Base-by-base conservation (phyloP, 2,797 vertebrate species). In the Mareca strepera region DNA sequence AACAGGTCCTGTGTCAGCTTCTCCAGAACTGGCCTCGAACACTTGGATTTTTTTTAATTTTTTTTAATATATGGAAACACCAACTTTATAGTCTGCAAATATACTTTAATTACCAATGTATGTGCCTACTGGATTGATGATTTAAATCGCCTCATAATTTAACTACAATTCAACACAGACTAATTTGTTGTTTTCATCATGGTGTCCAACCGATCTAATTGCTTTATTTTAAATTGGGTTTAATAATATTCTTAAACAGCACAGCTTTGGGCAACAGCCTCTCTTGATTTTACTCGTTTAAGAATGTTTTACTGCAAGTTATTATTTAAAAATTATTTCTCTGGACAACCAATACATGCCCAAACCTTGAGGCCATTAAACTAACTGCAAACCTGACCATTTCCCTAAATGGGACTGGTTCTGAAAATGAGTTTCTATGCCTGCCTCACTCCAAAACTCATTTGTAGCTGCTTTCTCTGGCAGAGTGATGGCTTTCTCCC, bases 131-230 rank as follows among this genome's bases (percentile, higher is more conserved):
- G 48, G n/a, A 55, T 81, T 48, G 33, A 76, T 67, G 72, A 76
- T 78, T 86, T 89, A 73, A 89, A 84, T 85, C 37, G 56, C n/a
- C 81, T 66, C 13, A 17, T 70, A 79, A 93, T 88, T 91, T 56
- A 91, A 67, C 18, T 69, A 80, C 39, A 78, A 20, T 29, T 11
- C 26, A 90, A 82, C 41, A 60, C 26, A 78, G 60, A 37, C 17
- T 73, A 73, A 82, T 69, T 56, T 90, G 31, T 60, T 96, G 62
- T 93, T 91, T 88, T 67, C 39, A 77, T 82, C 72, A 66, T 58
- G 31, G 74, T 46, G 52, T 59, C 50, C 70, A 70, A 81, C 31
- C 64, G 55, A 50, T 64, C 44, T 46, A 28, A 52, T 31, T 22
- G 43, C 12, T 86, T 59, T 56, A 66, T 58, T 95, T 94, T 52